Base-by-base conservation (phyloP, 2,113 vertebrate genomes). In the Siphamia tubifer region DNA sequence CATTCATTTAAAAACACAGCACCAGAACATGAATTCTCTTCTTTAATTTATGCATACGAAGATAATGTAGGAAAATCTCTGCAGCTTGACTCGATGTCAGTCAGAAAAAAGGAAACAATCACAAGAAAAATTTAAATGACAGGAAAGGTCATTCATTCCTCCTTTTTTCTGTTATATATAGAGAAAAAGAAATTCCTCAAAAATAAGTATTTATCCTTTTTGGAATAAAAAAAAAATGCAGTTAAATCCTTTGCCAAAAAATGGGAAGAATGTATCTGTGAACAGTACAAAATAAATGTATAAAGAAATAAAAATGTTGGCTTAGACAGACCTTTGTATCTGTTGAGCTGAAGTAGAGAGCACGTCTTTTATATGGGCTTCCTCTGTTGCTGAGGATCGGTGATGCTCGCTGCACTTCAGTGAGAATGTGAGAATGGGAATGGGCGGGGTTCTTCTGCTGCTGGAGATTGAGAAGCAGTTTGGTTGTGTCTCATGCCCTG, bases 331-430 rank as follows among this genome's bases (percentile, higher is more conserved):
- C 70, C 65, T 61, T 81, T 62, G 75, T 55, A 77, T 80, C 68
- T 82, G 63, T 23, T 81, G 67, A 42, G 43, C 51, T 66, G 62
- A 79, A 62, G 49, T 30, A 58, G 68, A 70, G 63, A 68, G 53
- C 39, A n/a, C n/a, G 31, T 82, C 60, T 79, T 83, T 83, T 83
- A 86, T 86, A 85, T 62, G 62, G 51, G 61, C 54, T 79, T 77
- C 52, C 78, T 76, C 64, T 78, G 72, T 68, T 24, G 43, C 73
- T 74, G 68, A 45, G 57, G 35, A 64, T 78, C 51, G 72, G 65
- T 72, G 82, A 57, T 60, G 56, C 68, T 63, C 66, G 45, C 74
- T 82, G 60, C 52, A 70, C 52, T 69, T 76, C 68, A 76, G 49
- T 71, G 70, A 63, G 31, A 67, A 55, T 5, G 49, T 71, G 70